Conservation (phyloP, 2,888 invertebrate species). For the Isoperla grammatica region DNA sequence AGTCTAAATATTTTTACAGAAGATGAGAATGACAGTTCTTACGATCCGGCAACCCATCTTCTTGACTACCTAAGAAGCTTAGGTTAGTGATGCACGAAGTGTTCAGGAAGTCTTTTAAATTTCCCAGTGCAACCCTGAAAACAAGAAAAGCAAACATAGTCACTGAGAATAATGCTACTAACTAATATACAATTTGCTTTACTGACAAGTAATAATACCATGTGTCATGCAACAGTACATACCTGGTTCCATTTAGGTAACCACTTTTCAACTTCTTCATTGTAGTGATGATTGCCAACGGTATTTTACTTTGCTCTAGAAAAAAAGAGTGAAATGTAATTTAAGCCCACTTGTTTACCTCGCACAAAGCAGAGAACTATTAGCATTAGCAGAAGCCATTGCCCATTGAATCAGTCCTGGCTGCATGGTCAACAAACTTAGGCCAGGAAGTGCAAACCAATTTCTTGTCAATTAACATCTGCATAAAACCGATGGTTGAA, state of each 20-base stretch:
- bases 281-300: slow-evolving; percentile 92
- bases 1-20: no score
- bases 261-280: slow-evolving; percentile 98
- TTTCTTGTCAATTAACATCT: no score
- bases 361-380: no score
- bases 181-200: background rate
- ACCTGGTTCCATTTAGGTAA: slow-evolving; percentile 94
- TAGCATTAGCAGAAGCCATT: no score
- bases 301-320: slow-evolving; percentile 85
- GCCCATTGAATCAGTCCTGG: no score
- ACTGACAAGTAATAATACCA: no score
- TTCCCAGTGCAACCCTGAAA: slow-evolving; percentile 83
- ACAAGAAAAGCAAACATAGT: background rate
- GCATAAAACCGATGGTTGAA: no score
- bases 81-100: slow-evolving; percentile 97
- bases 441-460: no score
- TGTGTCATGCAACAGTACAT: slow-evolving; percentile 25
- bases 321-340: slow-evolving; percentile 32
- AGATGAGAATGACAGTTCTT: no score
- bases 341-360: no score
- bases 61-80: slow-evolving; percentile 89
- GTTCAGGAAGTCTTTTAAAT: slow-evolving; percentile 88
- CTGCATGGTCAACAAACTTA: no score
- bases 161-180: background rate
- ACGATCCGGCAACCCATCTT: slow-evolving; percentile 80